phyloP scores from a whole-genome alignment of 2,888 invertebrate species.

The Bellardia pandia region DNA sequence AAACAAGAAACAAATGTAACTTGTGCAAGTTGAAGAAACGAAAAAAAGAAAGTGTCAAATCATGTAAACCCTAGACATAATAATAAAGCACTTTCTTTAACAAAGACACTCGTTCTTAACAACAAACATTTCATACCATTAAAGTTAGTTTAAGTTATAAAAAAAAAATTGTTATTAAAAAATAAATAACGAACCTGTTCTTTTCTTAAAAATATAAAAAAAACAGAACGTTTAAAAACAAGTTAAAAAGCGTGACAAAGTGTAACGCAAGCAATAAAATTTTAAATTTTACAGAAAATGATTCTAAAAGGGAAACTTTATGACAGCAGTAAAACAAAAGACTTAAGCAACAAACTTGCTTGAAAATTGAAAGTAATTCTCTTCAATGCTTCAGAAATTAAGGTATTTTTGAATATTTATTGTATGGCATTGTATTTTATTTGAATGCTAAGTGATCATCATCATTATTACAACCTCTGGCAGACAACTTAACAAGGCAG shows the following conservation, averaged over 20 bases:
- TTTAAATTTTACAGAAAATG: background rate
- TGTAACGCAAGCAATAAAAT: constrained; percentile 29
- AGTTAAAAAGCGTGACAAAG: constrained; percentile 44
- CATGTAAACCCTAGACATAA: constrained; percentile 31
- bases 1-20: background rate
- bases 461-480: constrained; percentile 2
- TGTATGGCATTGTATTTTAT: background rate
- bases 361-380: constrained; percentile 46
- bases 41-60: constrained; percentile 69
- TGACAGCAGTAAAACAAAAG: constrained; percentile 26
- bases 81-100: constrained; percentile 36
- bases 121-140: background rate
- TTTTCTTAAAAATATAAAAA: constrained; percentile 6
- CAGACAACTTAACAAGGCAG: constrained; percentile 15
- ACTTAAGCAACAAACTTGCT: constrained; percentile 45
- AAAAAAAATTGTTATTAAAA: background rate
- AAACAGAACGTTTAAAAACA: constrained; percentile 1
- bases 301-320: constrained; percentile 67
- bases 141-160: background rate
- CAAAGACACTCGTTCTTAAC: constrained; percentile 20
- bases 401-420: background rate
- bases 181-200: background rate
- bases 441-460: constrained; percentile 44
- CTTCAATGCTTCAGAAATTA: background rate
- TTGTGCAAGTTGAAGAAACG: background rate